These are phyloP conservation scores for Zosterops borbonicus DNA, from an alignment of 2,113 vertebrate species.

Conservation along the genomic window DNA sequence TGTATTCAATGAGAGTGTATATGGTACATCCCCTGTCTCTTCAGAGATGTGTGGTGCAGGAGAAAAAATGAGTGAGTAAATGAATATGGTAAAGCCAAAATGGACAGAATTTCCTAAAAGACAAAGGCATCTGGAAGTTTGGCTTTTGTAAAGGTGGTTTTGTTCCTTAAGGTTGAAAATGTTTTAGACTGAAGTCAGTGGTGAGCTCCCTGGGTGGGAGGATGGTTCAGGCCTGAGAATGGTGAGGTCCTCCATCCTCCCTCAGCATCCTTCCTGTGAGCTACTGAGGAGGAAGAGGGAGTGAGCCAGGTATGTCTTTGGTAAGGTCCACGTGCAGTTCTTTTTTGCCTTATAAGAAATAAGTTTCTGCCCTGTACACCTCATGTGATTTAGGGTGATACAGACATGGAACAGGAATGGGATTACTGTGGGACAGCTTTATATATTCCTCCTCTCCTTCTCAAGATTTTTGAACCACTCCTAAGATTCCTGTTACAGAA, in stretches of 20 bases:
- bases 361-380: background rate
- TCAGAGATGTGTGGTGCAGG: background rate
- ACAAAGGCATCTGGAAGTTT: background rate
- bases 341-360: background rate
- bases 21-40: background rate
- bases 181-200: background rate
- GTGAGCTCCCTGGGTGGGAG: background rate
- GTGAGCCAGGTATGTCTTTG: background rate
- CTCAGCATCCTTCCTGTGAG: background rate
- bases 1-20: background rate
- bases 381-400: background rate
- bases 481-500: background rate
- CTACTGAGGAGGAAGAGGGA: fast-evolving
- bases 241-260: background rate
- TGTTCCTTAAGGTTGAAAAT: background rate
- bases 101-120: background rate
- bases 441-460: background rate
- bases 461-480: background rate
- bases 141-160: background rate
- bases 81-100: background rate
- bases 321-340: background rate
- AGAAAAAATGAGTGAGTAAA: background rate
- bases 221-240: background rate
- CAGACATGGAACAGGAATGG: background rate
- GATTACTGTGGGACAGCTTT: background rate